Evolutionary conservation across 2,113 vertebrate genomes (phyloP).

Genomic region (Salvelinus fontinalis): DNA sequence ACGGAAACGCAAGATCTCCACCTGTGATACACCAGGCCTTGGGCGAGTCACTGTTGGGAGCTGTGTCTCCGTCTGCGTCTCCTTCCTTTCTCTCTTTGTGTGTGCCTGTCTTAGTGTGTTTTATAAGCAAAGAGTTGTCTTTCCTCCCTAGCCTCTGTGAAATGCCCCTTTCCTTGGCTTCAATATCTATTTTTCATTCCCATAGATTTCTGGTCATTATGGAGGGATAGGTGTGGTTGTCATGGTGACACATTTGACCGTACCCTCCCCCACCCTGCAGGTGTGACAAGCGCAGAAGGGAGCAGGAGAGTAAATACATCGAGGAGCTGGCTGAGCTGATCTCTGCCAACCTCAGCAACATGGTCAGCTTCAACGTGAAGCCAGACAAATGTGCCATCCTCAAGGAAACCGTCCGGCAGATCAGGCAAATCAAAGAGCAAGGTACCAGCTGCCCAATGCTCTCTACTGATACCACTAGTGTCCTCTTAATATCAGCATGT

Average conservation of each 20-base stretch:
- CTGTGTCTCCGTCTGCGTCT: not conserved
- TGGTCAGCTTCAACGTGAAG: conserved; percentile 98
- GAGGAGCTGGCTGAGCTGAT: conserved; percentile 98
- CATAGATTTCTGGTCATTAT: conserved; percentile 8
- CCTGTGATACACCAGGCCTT: conserved; percentile 86
- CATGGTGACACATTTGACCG: conserved; percentile 62
- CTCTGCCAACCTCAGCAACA: conserved; percentile 97
- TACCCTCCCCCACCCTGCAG: conserved; percentile 56
- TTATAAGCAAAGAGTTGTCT: not conserved
- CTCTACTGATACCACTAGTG: not conserved
- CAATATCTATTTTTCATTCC: conserved; percentile 1
- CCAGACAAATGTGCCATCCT: conserved; percentile 99
- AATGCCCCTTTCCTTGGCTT: not conserved
- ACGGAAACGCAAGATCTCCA: conserved; percentile 91
- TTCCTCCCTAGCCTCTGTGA: not conserved
- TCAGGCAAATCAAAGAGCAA: conserved; percentile 99
- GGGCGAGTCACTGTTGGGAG: conserved; percentile 71
- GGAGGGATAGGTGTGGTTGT: conserved; percentile 52
- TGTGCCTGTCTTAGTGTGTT: not conserved
- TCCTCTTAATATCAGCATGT: too few relatives aligned
- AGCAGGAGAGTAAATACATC: conserved; percentile 98
- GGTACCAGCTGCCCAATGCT: conserved; percentile 69
- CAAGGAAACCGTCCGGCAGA: conserved; percentile 98
- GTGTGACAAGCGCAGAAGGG: conserved; percentile 94
- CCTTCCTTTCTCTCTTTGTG: not conserved